Percentiles rank a stretch among this genome's conserved stretches.
phyloP scores from a whole-genome alignment of 2,113 vertebrate genomes.

The Pteruthius melanotis region DNA sequence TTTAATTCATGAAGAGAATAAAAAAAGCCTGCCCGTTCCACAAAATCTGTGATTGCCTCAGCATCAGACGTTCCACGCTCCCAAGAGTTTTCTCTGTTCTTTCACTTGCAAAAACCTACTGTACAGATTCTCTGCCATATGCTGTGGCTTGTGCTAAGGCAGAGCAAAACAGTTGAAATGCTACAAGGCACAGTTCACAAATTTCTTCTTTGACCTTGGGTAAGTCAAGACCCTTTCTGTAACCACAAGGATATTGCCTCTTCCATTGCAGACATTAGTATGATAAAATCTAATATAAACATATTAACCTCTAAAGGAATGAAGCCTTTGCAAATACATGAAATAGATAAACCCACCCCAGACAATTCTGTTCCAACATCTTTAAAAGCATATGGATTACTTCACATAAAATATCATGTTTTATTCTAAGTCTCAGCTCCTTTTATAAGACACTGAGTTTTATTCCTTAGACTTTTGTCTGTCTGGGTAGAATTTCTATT shows the following conservation, averaged over 20 bases:
- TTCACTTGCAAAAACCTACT: constrained; percentile 2
- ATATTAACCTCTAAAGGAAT: not conserved
- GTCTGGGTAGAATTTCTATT: not conserved
- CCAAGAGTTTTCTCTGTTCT: constrained; percentile 3
- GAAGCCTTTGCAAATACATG: not conserved
- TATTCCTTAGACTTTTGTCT: not conserved
- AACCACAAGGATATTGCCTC: not conserved
- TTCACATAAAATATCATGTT: not conserved
- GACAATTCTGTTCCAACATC: not conserved
- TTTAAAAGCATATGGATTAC: not conserved
- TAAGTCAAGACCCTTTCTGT: not conserved
- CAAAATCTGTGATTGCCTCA: constrained; percentile 32
- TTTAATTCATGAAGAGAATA: not conserved
- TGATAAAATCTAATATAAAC: not conserved
- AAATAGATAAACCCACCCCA: not conserved
- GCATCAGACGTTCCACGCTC: not conserved
- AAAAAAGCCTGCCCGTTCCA: constrained; percentile 13
- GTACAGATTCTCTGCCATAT: constrained; percentile 22
- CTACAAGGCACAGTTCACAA: not conserved
- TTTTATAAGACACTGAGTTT: not conserved
- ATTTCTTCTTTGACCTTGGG: not conserved
- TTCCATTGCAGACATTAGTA: not conserved
- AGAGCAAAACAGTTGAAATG: not conserved
- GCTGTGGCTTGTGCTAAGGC: not conserved
- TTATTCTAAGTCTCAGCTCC: not conserved